Evolutionary conservation across 2,888 invertebrate genomes (phyloP).

Genomic region (Orthosia cruda): DNA sequence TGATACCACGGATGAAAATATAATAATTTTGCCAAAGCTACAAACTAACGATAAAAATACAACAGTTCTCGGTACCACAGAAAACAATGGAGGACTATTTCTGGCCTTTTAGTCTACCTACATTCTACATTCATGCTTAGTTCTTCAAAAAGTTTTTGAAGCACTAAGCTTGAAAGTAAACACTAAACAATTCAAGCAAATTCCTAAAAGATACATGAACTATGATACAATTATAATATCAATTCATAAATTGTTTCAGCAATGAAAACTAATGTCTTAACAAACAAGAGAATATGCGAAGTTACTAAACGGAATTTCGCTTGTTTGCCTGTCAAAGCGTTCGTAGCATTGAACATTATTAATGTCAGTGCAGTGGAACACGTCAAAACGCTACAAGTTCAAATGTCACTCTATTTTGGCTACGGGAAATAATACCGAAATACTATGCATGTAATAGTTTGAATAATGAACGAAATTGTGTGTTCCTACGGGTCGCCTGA

Average conservation of each 20-base stretch:
- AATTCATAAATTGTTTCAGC: background rate
- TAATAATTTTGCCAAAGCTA: too few relatives aligned
- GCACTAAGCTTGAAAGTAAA: too few relatives aligned
- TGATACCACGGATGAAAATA: background rate
- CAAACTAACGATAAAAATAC: too few relatives aligned
- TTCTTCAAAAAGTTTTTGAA: too few relatives aligned
- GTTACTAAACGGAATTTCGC: conserved; percentile 5
- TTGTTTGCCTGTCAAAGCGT: conserved; percentile 31
- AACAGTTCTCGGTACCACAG: too few relatives aligned
- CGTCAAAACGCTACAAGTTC: conserved; percentile 17
- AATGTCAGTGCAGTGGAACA: conserved; percentile 16
- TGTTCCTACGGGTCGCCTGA: too few relatives aligned
- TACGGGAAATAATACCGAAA: background rate
- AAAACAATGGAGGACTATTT: too few relatives aligned
- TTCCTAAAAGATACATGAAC: background rate
- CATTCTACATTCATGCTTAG: too few relatives aligned
- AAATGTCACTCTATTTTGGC: conserved; percentile 15
- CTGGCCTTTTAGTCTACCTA: too few relatives aligned
- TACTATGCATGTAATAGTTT: background rate
- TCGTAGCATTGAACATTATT: conserved; percentile 22
- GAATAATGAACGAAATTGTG: background rate
- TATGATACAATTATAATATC: background rate
- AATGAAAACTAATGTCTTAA: background rate
- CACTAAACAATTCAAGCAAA: too few relatives aligned
- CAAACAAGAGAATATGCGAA: conserved; percentile 17